A percentile compares a stretch with the other conserved stretches of the same genome.
These are phyloP conservation scores for Phaethornis superciliosus DNA, from an alignment of 2,113 vertebrate genomes.

Conservation along the genomic window DNA sequence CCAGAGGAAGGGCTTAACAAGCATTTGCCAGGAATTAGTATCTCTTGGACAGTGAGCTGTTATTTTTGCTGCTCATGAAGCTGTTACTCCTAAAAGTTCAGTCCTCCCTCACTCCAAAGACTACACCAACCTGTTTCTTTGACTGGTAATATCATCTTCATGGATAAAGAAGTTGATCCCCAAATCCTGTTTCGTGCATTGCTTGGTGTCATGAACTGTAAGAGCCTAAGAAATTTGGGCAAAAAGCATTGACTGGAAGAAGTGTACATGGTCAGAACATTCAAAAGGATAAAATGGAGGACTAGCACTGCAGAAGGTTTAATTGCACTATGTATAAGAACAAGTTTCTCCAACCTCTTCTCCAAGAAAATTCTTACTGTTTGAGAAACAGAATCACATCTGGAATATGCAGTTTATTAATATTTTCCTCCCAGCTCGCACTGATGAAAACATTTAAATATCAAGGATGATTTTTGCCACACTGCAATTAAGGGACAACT, in stretches of 20 bases:
- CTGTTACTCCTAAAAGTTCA: neutral
- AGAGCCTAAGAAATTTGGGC: slow-evolving; percentile 78
- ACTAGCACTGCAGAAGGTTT: neutral
- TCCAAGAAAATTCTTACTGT: neutral
- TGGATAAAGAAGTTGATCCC: slow-evolving; percentile 95
- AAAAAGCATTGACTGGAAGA: neutral
- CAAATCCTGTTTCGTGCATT: slow-evolving; percentile 87
- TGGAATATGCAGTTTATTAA: neutral
- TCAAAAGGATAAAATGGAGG: neutral
- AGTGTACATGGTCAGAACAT: neutral
- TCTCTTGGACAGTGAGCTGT: neutral
- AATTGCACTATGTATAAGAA: neutral
- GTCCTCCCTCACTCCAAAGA: neutral
- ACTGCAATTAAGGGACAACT: neutral
- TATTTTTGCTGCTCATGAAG: neutral
- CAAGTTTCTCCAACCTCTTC: neutral
- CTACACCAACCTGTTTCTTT: slow-evolving; percentile 84
- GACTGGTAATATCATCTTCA: slow-evolving; percentile 87
- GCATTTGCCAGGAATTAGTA: neutral
- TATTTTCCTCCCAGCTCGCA: neutral
- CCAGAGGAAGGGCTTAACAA: neutral
- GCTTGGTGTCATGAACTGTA: slow-evolving; percentile 91
- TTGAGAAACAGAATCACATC: neutral
- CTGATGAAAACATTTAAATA: neutral
- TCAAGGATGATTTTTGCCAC: neutral